Conservation (phyloP, 1,140 invertebrate species). For the Anoplophora glabripennis region DNA sequence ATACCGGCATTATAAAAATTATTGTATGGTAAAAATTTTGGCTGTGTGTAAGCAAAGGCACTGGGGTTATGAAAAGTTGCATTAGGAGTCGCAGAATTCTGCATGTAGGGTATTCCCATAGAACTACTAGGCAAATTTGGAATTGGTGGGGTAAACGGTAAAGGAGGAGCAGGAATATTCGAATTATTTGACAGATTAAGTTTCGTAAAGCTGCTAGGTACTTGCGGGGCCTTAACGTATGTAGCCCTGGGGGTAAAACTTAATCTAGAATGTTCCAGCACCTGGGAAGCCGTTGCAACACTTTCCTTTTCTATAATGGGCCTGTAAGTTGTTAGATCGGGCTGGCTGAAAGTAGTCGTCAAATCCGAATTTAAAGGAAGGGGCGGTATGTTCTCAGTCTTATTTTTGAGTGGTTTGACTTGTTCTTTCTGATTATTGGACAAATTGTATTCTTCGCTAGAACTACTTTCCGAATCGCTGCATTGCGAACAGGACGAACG, state of each 20-base stretch:
- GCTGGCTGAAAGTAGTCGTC: conserved; percentile 47
- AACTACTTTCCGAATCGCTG: conserved; percentile 50
- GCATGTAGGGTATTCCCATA: conserved; percentile 21
- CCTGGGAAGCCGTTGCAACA: background rate
- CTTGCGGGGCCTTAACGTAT: conserved; percentile 37
- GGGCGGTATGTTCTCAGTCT: conserved; percentile 19
- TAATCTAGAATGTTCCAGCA: conserved; percentile 8
- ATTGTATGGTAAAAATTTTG: too few species aligned
- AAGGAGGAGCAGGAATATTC: conserved; percentile 13
- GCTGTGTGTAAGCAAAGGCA: too few species aligned
- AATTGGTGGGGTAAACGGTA: conserved; percentile 15
- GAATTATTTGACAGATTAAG: background rate
- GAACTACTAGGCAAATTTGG: conserved; percentile 4
- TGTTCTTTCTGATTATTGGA: conserved; percentile 47
- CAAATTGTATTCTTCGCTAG: conserved; percentile 45
- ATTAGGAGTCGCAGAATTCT: background rate
- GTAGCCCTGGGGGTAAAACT: conserved; percentile 27
- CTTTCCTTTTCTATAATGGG: conserved; percentile 11
- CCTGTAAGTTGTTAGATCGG: conserved; percentile 47
- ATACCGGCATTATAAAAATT: too few species aligned
- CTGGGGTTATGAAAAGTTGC: background rate
- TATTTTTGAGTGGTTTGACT: conserved; percentile 31
- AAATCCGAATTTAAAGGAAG: conserved; percentile 28
- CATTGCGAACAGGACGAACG: conserved; percentile 56
- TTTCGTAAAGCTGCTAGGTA: conserved; percentile 25